phyloP scores from a whole-genome alignment of 1,140 invertebrate species.

The Heliothis virescens region DNA sequence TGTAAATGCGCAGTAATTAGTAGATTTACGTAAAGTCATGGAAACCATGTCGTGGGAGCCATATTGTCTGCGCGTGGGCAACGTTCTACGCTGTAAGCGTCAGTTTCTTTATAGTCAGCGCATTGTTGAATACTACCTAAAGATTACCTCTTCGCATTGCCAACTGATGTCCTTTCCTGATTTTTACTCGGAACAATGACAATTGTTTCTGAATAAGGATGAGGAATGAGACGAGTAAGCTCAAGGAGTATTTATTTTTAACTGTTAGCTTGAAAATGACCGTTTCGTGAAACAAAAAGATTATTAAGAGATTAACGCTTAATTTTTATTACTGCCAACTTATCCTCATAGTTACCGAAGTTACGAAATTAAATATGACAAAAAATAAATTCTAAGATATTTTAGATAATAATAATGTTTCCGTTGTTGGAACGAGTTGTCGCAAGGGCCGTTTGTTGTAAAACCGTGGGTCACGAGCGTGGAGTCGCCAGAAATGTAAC shows the following conservation, averaged over 20 bases:
- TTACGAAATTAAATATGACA: slow-evolving; percentile 1
- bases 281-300: not conserved
- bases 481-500: slow-evolving; percentile 66
- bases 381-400: slow-evolving; percentile 21
- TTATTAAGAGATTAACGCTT: too few relatives aligned
- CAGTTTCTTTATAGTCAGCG: slow-evolving; percentile 60
- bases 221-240: slow-evolving; percentile 35
- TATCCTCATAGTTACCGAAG: not conserved
- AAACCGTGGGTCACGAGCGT: slow-evolving; percentile 53
- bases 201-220: slow-evolving; percentile 65
- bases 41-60: slow-evolving; percentile 81
- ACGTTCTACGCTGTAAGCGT: slow-evolving; percentile 37
- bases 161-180: slow-evolving; percentile 74
- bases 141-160: slow-evolving; percentile 63
- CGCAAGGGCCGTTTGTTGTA: slow-evolving; percentile 33
- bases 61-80: slow-evolving; percentile 66
- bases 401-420: slow-evolving; percentile 16
- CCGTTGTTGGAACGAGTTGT: not conserved
- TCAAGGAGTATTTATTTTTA: slow-evolving; percentile 15
- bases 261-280: not conserved
- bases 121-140: slow-evolving; percentile 69
- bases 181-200: slow-evolving; percentile 70
- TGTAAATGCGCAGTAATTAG: slow-evolving; percentile 75
- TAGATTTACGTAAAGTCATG: slow-evolving; percentile 81
- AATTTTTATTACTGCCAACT: too few relatives aligned